A percentile compares a stretch with the other conserved stretches of the same genome.
phyloP scores from a whole-genome alignment of 2,888 invertebrate species.

The Brenthis hecate region DNA sequence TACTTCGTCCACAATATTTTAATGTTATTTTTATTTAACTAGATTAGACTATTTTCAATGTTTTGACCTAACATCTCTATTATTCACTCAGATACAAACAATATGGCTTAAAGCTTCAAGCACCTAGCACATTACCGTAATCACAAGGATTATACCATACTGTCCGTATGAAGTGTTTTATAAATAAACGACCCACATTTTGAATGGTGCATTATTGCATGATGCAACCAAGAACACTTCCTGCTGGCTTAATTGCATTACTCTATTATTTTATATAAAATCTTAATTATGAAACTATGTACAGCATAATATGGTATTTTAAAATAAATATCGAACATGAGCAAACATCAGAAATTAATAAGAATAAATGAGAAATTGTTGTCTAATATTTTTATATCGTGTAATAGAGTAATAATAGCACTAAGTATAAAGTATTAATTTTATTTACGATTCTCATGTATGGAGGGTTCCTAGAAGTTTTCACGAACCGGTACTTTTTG shows the following conservation, averaged over 20 bases:
- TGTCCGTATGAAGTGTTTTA: constrained; percentile 64
- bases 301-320: too few relatives aligned
- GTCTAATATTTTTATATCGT: too few relatives aligned
- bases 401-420: too few relatives aligned
- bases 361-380: too few relatives aligned
- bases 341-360: too few relatives aligned
- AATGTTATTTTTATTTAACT: too few relatives aligned
- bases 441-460: too few relatives aligned
- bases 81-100: constrained; percentile 1
- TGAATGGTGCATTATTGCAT: constrained; percentile 53
- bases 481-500: too few relatives aligned
- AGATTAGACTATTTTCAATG: background rate
- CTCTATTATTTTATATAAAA: constrained; percentile 6
- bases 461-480: too few relatives aligned
- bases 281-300: background rate
- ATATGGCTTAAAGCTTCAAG: constrained; percentile 16
- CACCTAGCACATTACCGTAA: constrained; percentile 21
- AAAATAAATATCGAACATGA: too few relatives aligned
- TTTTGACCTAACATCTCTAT: background rate
- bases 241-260: constrained; percentile 29
- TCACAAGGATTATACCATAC: constrained; percentile 37
- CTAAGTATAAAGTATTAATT: too few relatives aligned
- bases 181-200: constrained; percentile 67
- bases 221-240: constrained; percentile 52
- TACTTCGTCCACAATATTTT: too few relatives aligned